These are phyloP conservation scores for Eupithecia dodoneata DNA, from an alignment of 2,888 invertebrate genomes.

Conservation along the genomic window DNA sequence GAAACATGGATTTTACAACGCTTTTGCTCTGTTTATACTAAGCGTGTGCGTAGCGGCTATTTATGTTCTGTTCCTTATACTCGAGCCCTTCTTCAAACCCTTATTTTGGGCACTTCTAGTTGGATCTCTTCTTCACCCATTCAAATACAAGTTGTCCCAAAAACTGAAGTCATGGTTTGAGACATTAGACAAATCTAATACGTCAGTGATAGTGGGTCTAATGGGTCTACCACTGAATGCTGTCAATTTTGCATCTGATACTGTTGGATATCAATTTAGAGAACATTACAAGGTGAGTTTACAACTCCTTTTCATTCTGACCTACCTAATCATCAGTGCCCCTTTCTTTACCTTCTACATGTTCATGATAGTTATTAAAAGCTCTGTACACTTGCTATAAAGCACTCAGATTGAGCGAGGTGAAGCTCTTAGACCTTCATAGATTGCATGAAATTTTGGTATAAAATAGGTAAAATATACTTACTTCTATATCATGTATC, in stretches of 20 bases:
- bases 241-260: constrained; percentile 89
- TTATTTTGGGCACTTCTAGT: constrained; percentile 97
- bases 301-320: background rate
- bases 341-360: background rate
- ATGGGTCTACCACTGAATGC: constrained; percentile 89
- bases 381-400: background rate
- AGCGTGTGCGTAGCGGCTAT: constrained; percentile 87
- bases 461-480: background rate
- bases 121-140: constrained; percentile 98
- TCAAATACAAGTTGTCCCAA: constrained; percentile 92
- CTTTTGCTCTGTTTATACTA: constrained; percentile 91
- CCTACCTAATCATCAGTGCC: background rate
- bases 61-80: constrained; percentile 91
- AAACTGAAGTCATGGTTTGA: constrained; percentile 92
- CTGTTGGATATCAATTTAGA: constrained; percentile 88
- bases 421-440: background rate
- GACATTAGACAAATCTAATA: constrained; percentile 86
- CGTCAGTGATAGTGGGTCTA: constrained; percentile 85
- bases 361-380: background rate
- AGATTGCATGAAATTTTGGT: background rate
- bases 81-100: constrained; percentile 96
- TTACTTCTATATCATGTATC: background rate
- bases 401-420: background rate
- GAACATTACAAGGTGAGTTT: constrained; percentile 83
- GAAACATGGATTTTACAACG: constrained; percentile 96